phyloP scores from a whole-genome alignment of 2,888 invertebrate genomes.

The Rotaria sp. region DNA sequence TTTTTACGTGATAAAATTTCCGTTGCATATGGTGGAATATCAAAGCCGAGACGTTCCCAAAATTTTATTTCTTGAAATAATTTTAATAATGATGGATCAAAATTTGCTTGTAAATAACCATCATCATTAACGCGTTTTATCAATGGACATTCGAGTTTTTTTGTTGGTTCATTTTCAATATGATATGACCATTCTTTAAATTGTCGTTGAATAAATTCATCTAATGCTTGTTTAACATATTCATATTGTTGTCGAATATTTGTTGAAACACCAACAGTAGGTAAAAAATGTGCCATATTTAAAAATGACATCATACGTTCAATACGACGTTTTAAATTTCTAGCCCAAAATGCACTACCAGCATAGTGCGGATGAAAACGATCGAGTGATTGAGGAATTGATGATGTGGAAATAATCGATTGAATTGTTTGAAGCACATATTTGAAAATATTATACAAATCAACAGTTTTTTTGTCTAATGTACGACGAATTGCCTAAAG shows the following conservation, averaged over 20 bases:
- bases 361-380: slow-evolving; percentile 65
- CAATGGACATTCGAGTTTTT: slow-evolving; percentile 63
- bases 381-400: slow-evolving; percentile 55
- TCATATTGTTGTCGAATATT: slow-evolving; percentile 68
- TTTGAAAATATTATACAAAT: slow-evolving; percentile 64
- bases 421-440: slow-evolving; percentile 69
- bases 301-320: slow-evolving; percentile 59
- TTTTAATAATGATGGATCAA: slow-evolving; percentile 62
- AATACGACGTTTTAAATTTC: slow-evolving; percentile 63
- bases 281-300: slow-evolving; percentile 70
- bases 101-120: slow-evolving; percentile 63
- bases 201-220: slow-evolving; percentile 58
- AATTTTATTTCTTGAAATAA: slow-evolving; percentile 68
- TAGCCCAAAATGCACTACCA: slow-evolving; percentile 66
- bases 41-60: slow-evolving; percentile 67
- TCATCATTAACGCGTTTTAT: slow-evolving; percentile 66
- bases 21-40: slow-evolving; percentile 66
- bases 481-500: slow-evolving; percentile 53
- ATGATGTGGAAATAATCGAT: slow-evolving; percentile 59
- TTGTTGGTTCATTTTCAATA: slow-evolving; percentile 54
- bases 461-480: slow-evolving; percentile 62
- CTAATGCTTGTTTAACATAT: slow-evolving; percentile 51
- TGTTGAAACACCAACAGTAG: slow-evolving; percentile 67
- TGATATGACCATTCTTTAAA: slow-evolving; percentile 57
- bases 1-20: slow-evolving; percentile 60